These are phyloP conservation scores for Aphelenchoides avenae DNA, from an alignment of 1,140 invertebrate genomes.

Conservation along the genomic window DNA sequence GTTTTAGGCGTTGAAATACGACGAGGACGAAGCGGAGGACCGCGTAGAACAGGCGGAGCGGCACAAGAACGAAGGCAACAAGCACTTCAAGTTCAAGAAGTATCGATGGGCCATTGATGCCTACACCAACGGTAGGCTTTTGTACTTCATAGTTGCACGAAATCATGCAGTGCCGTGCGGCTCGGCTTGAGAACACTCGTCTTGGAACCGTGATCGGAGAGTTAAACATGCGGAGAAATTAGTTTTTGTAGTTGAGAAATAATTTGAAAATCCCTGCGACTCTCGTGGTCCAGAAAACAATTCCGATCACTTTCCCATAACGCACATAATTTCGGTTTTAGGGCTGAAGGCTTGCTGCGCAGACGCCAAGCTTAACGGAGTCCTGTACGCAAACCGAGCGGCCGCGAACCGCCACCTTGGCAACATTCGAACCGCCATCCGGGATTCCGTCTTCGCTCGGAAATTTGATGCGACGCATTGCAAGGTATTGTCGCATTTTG, in stretches of 20 bases:
- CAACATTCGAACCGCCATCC: constrained; percentile 66
- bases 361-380: constrained; percentile 72
- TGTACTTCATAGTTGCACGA: constrained; percentile 12
- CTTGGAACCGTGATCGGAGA: too few relatives aligned
- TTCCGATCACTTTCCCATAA: neutral
- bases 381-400: constrained; percentile 83
- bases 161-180: too few relatives aligned
- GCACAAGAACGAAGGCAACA: constrained; percentile 94
- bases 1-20: constrained; percentile 52
- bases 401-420: constrained; percentile 79
- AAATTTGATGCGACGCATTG: constrained; percentile 62
- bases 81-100: constrained; percentile 90
- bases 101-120: constrained; percentile 79
- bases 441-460: constrained; percentile 61
- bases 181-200: too few relatives aligned
- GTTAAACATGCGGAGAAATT: too few relatives aligned
- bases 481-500: constrained; percentile 53
- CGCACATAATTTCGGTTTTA: too few relatives aligned
- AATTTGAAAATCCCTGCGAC: too few relatives aligned
- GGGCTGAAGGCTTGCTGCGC: constrained; percentile 75
- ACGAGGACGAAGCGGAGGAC: constrained; percentile 27
- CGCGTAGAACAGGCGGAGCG: constrained; percentile 73
- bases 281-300: too few relatives aligned
- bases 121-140: constrained; percentile 71
- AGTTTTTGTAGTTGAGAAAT: too few relatives aligned